A percentile compares a stretch with the other conserved stretches of the same genome.
phyloP scores from a whole-genome alignment of 2,888 invertebrate species.

The Smittia aterrima region DNA sequence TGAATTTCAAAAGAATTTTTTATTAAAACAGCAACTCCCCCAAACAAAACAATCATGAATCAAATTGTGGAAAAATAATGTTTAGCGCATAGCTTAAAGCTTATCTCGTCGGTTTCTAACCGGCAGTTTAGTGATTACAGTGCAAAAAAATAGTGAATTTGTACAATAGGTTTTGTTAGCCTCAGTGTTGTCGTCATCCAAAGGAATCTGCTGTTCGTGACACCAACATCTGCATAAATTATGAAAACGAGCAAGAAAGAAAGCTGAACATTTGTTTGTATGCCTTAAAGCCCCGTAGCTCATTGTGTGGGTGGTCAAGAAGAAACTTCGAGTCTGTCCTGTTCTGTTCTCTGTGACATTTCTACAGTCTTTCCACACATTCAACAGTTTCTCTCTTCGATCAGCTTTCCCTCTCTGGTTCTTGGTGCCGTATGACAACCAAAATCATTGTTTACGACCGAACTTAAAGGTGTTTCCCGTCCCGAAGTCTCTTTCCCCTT shows the following conservation, averaged over 20 bases:
- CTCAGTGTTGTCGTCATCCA: not conserved
- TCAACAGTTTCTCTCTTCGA: slow-evolving; percentile 29
- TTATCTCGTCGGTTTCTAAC: too few species aligned
- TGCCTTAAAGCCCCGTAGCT: not conserved
- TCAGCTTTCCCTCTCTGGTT: not conserved
- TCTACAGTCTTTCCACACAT: not conserved
- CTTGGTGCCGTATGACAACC: slow-evolving; percentile 22
- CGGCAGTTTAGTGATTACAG: too few species aligned
- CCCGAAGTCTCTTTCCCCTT: not conserved
- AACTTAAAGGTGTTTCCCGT: slow-evolving; percentile 32
- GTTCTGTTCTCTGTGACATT: not conserved
- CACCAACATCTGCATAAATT: slow-evolving; percentile 17
- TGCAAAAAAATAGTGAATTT: too few species aligned
- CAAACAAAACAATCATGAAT: not conserved
- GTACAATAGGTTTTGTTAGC: too few species aligned
- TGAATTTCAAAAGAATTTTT: not conserved
- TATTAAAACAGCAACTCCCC: not conserved
- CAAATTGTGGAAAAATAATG: not conserved
- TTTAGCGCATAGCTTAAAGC: too few species aligned
- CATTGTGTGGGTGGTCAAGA: slow-evolving; percentile 15
- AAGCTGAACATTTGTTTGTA: not conserved
- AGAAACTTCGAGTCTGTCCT: too few species aligned
- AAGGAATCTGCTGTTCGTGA: not conserved
- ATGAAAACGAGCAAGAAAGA: not conserved
- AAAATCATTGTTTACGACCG: slow-evolving; percentile 7